Evolutionary conservation across 2,888 invertebrate species (phyloP).

Genomic region (Aleiodes testaceus): DNA sequence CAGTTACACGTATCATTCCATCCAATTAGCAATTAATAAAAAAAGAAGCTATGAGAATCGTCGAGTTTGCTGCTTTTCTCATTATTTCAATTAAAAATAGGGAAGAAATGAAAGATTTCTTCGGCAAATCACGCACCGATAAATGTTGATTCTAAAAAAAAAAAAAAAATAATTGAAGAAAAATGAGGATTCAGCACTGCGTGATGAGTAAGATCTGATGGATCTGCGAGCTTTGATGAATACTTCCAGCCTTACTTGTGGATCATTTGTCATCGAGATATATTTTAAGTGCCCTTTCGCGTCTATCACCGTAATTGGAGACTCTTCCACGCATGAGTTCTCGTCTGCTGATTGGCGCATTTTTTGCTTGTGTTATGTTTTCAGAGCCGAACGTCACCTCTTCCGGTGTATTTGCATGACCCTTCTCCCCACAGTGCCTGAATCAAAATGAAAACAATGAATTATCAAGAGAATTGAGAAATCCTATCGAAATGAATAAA

Average conservation of each 20-base stretch:
- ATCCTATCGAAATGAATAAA: slow-evolving; percentile 42
- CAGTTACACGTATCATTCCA: slow-evolving; percentile 18
- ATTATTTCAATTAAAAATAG: background rate
- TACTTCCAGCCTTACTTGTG: slow-evolving; percentile 34
- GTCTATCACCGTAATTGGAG: slow-evolving; percentile 71
- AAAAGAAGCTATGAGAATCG: slow-evolving; percentile 9
- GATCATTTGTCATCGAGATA: slow-evolving; percentile 77
- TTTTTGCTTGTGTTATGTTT: background rate
- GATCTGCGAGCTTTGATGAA: slow-evolving; percentile 36
- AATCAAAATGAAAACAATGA: background rate
- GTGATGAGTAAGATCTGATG: slow-evolving; percentile 3
- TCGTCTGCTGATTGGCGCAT: background rate
- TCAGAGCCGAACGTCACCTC: slow-evolving; percentile 71
- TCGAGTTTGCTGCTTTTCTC: background rate
- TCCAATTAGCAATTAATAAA: slow-evolving; percentile 15
- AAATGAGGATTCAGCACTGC: slow-evolving; percentile 40
- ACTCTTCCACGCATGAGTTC: slow-evolving; percentile 10
- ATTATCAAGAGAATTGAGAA: background rate
- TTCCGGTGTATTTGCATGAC: slow-evolving; percentile 78
- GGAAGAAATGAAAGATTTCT: slow-evolving; percentile 16
- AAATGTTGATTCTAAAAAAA: slow-evolving; percentile 40
- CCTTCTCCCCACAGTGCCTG: slow-evolving; percentile 76
- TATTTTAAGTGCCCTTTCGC: slow-evolving; percentile 83
- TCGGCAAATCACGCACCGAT: slow-evolving; percentile 30
- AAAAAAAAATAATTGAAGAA: slow-evolving; percentile 1